These are phyloP conservation scores for Nannobrachium achirus DNA, from an alignment of 2,113 vertebrate genomes.

Conservation along the genomic window DNA sequence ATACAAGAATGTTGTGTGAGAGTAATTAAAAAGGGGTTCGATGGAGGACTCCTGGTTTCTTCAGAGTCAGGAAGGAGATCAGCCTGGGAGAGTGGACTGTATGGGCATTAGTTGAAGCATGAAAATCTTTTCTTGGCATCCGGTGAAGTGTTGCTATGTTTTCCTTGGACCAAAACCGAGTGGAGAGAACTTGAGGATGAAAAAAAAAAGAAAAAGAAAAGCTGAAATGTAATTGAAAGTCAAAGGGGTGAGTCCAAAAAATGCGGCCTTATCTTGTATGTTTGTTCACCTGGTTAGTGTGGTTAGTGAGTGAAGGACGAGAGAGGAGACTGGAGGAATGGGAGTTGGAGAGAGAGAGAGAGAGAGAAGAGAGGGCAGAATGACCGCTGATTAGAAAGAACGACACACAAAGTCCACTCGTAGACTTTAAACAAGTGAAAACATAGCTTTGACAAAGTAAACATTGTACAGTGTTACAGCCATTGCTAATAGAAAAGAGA, in stretches of 20 bases:
- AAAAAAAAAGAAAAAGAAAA: conserved; percentile 51
- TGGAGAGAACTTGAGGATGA: conserved; percentile 27
- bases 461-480: conserved; percentile 30
- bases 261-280: conserved; percentile 77
- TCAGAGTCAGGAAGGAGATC: conserved; percentile 40
- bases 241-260: conserved; percentile 65
- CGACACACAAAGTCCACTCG: conserved; percentile 20
- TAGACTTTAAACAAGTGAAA: conserved; percentile 44
- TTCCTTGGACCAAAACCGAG: conserved; percentile 60
- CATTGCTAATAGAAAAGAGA: not conserved
- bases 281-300: conserved; percentile 80
- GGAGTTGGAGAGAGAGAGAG: not conserved
- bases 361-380: not conserved
- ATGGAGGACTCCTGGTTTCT: conserved; percentile 19
- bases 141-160: conserved; percentile 63
- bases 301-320: conserved; percentile 68
- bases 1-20: not conserved
- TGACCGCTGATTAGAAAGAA: not conserved
- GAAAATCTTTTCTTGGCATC: conserved; percentile 60
- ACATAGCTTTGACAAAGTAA: conserved; percentile 29
- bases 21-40: conserved; percentile 29
- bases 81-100: conserved; percentile 14
- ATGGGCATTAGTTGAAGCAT: conserved; percentile 58
- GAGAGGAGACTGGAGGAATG: not conserved
- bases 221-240: conserved; percentile 58